Conservation (phyloP, 1,140 invertebrate genomes). For the Drosophila arizonae region DNA sequence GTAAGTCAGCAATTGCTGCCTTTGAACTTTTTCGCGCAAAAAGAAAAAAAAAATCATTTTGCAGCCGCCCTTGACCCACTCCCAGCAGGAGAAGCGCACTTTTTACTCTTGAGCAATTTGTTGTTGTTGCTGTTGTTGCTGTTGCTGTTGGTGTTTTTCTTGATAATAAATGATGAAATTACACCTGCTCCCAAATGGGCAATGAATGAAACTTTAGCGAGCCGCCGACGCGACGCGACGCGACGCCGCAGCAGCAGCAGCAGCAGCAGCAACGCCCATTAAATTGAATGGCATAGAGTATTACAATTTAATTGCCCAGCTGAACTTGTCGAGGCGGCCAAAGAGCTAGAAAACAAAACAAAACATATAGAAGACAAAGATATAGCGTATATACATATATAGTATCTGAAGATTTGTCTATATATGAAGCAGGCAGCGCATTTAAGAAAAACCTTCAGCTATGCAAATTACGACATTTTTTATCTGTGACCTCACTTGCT, state of each 20-base stretch:
- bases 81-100: constrained; percentile 50
- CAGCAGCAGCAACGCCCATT: constrained; percentile 50
- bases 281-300: constrained; percentile 67
- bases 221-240: not conserved
- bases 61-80: constrained; percentile 71
- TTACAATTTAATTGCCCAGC: constrained; percentile 69
- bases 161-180: constrained; percentile 64
- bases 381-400: not conserved
- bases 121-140: not conserved
- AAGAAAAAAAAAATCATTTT: constrained; percentile 9
- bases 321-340: constrained; percentile 60
- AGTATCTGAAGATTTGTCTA: not conserved
- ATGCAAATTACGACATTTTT: constrained; percentile 59
- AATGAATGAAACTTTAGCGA: constrained; percentile 57
- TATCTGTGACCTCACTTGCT: constrained; percentile 56
- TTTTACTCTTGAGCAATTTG: constrained; percentile 1
- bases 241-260: not conserved
- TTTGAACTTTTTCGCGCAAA: constrained; percentile 69
- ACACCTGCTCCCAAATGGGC: constrained; percentile 63
- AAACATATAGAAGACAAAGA: not conserved
- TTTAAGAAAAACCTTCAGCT: constrained; percentile 54
- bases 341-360: constrained; percentile 27
- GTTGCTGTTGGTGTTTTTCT: constrained; percentile 21
- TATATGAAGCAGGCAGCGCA: not conserved
- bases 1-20: constrained; percentile 47